phyloP scores from a whole-genome alignment of 2,797 vertebrate species.

The Gadopsis marmoratus region DNA sequence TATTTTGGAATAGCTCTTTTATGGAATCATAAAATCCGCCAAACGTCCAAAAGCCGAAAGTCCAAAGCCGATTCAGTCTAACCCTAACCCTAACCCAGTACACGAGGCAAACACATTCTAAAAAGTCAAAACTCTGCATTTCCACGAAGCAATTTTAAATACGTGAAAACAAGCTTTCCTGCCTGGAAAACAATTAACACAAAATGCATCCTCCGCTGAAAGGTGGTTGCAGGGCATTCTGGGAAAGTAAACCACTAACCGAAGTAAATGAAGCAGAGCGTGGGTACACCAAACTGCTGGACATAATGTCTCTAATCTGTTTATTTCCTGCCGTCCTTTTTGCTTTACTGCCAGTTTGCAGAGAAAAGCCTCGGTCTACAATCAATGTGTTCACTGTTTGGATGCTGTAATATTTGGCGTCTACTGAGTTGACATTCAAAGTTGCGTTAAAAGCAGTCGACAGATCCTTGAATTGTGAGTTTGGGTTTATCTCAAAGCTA shows the following conservation, averaged over 20 bases:
- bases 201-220: not conserved
- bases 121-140: not conserved
- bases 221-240: constrained; percentile 16
- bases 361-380: not conserved
- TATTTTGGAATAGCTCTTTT: not conserved
- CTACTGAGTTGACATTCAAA: not conserved
- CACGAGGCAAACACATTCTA: not conserved
- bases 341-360: constrained; percentile 5
- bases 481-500: not conserved
- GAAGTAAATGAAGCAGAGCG: constrained; percentile 21
- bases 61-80: not conserved
- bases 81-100: not conserved
- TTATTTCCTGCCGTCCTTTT: constrained; percentile 16
- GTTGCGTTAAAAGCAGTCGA: not conserved
- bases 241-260: constrained; percentile 10
- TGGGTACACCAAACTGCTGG: not conserved
- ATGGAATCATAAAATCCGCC: not conserved
- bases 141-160: not conserved
- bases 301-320: constrained; percentile 4
- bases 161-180: not conserved
- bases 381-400: not conserved
- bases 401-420: not conserved
- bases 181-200: not conserved
- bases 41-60: too few relatives aligned
- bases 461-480: not conserved